Evolutionary conservation across 2,113 vertebrate genomes (phyloP), one percentile per base, ranked within the genome.

Genomic region (Onychostoma macrolepis): DNA sequence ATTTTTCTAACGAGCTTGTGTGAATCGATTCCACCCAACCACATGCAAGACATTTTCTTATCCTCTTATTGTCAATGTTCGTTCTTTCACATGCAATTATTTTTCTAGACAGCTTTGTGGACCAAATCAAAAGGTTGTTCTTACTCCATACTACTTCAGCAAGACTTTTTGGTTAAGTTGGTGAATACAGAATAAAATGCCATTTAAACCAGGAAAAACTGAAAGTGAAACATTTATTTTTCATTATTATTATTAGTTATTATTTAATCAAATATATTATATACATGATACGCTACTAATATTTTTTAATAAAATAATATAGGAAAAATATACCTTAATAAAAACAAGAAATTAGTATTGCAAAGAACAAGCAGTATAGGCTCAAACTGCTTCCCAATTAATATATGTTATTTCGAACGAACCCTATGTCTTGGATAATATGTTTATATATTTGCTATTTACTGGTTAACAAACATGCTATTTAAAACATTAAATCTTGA

Each of bases 21-120:
- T 75, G 79, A 72, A 82, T 28, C 19, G 7, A 11, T 80, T 83
- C 71, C 80, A 83, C 76, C 56, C 19, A 72, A 53, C 69, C 80
- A 82, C 69, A 83, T 77, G 69, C 67, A 24, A 65, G 58, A 81
- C 0, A 82, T 82, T 30, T 21, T 65, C 58, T 30, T 81, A 65
- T 81, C 12, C 41, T 45, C n/a, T 26, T 76, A 45, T 45, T 43
- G 41, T 26, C n/a, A 13, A 28, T 48, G 41, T 48, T 48, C 0
- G 2, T 43, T 76, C 74, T 76, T 76, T 76, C 74, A 67, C n/a
- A 82, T 82, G 38, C 58, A 50, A 50, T 50, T 83, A 36, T 33
- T 82, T 83, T 83, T 84, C 17, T 63, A 77, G 38, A 77, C 79
- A 50, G 19, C 26, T 50, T 21, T 83, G 50, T 1, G 28, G 19